These are phyloP conservation scores for Cecropterus lyciades DNA, from an alignment of 1,140 invertebrate species.

Conservation along the genomic window DNA sequence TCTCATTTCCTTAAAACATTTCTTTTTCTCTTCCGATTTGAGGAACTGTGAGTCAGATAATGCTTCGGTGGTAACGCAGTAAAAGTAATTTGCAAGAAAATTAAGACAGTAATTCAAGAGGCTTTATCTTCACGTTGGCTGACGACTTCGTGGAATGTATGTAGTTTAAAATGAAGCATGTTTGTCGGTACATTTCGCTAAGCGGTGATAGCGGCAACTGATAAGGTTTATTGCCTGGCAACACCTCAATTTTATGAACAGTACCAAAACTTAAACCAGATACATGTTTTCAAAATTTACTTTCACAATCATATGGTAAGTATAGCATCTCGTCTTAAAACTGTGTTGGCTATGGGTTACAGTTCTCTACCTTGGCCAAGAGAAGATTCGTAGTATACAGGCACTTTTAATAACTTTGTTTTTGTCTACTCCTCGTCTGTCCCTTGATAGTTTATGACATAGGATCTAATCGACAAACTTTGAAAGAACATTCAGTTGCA, in stretches of 20 bases:
- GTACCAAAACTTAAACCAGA: background rate
- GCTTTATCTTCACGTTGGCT: background rate
- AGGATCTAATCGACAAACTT: too few relatives aligned
- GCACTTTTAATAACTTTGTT: too few relatives aligned
- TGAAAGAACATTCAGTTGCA: too few relatives aligned
- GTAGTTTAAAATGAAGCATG: constrained; percentile 9
- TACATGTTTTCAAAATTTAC: background rate
- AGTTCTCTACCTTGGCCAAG: too few relatives aligned
- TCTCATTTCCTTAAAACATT: too few relatives aligned
- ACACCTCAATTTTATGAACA: background rate
- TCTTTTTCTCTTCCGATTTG: background rate
- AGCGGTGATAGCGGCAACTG: constrained; percentile 10
- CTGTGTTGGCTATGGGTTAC: too few relatives aligned
- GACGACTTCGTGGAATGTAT: constrained; percentile 9
- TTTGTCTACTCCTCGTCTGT: too few relatives aligned
- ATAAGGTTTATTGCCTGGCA: constrained; percentile 4
- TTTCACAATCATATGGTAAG: too few relatives aligned
- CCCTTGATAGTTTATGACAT: too few relatives aligned
- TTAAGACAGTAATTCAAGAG: background rate
- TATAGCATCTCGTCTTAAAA: too few relatives aligned
- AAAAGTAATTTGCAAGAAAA: background rate
- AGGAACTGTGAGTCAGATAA: background rate
- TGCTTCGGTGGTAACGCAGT: background rate
- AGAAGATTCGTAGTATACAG: too few relatives aligned
- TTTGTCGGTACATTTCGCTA: constrained; percentile 6